Conservation (phyloP, 2,113 vertebrate species). For the Cnemophilus loriae region DNA sequence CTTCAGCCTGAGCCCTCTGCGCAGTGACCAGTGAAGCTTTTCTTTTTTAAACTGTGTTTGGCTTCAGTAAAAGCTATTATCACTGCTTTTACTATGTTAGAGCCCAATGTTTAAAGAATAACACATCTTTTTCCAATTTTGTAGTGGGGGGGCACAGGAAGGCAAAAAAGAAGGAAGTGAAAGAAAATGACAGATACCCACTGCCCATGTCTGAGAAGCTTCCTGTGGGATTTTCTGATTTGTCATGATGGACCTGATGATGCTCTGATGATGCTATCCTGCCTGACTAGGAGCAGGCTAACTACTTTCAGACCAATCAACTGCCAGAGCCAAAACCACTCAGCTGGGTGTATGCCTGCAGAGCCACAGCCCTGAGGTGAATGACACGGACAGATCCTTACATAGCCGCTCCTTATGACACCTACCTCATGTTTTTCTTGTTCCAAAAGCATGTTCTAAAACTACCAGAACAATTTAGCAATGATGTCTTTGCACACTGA, state of each 20-base stretch:
- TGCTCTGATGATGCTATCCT: background rate
- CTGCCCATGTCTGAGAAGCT: background rate
- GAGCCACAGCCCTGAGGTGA: background rate
- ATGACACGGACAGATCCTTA: background rate
- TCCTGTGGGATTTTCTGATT: background rate
- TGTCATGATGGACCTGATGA: background rate
- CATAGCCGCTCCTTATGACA: rapidly evolving
- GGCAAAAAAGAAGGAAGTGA: background rate
- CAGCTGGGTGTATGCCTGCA: background rate
- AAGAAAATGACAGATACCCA: background rate
- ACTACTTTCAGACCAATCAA: background rate
- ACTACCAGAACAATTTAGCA: background rate
- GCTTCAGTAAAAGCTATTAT: background rate
- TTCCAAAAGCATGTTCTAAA: background rate
- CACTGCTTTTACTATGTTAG: background rate
- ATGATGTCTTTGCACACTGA: background rate
- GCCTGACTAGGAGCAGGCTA: background rate
- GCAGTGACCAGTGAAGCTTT: background rate
- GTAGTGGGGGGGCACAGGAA: background rate
- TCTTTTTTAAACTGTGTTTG: background rate
- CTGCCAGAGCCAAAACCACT: background rate
- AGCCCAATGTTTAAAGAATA: background rate
- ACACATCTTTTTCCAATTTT: background rate
- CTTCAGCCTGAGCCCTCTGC: background rate
- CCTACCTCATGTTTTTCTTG: background rate